These are phyloP conservation scores for Girardinichthys multiradiatus DNA, from an alignment of 2,113 vertebrate genomes.

Conservation along the genomic window DNA sequence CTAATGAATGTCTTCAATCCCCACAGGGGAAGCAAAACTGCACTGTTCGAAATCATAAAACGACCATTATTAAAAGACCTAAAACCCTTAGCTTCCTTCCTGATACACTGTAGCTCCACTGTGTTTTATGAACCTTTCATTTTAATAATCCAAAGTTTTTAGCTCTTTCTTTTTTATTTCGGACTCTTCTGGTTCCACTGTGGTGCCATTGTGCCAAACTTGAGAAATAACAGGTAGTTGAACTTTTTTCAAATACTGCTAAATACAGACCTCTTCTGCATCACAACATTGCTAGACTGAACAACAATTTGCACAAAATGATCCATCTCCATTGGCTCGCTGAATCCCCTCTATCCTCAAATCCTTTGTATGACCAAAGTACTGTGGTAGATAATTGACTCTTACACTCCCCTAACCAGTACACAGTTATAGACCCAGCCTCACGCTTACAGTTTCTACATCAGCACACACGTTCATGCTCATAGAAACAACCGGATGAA, in stretches of 20 bases:
- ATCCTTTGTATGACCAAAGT: slow-evolving; percentile 81
- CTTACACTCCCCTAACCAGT: slow-evolving; percentile 22
- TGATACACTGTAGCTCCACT: slow-evolving; percentile 72
- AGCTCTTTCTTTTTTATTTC: slow-evolving; percentile 12
- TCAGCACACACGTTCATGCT: slow-evolving; percentile 43
- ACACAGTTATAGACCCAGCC: slow-evolving; percentile 36
- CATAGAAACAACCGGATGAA: slow-evolving; percentile 67
- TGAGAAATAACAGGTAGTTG: slow-evolving; percentile 61
- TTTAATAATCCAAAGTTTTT: slow-evolving; percentile 10
- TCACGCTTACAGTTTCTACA: slow-evolving; percentile 45
- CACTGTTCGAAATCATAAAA: slow-evolving; percentile 79
- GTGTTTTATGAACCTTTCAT: slow-evolving; percentile 53
- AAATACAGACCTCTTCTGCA: slow-evolving; percentile 54
- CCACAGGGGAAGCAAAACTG: slow-evolving; percentile 68
- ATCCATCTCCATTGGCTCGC: slow-evolving; percentile 62
- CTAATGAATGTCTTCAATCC: slow-evolving; percentile 77
- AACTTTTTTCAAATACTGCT: slow-evolving; percentile 56
- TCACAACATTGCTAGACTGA: slow-evolving; percentile 62
- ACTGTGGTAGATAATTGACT: slow-evolving; percentile 78
- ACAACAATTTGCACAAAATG: slow-evolving; percentile 71
- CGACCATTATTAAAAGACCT: slow-evolving; percentile 64
- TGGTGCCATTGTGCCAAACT: slow-evolving; percentile 72
- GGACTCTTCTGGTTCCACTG: slow-evolving; percentile 72
- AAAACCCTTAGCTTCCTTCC: slow-evolving; percentile 66
- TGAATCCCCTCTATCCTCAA: slow-evolving; percentile 50